Percentiles rank a stretch among this genome's conserved stretches.
Conservation (phyloP, 2,113 vertebrate species). For the Psilopogon haemacephalus region DNA sequence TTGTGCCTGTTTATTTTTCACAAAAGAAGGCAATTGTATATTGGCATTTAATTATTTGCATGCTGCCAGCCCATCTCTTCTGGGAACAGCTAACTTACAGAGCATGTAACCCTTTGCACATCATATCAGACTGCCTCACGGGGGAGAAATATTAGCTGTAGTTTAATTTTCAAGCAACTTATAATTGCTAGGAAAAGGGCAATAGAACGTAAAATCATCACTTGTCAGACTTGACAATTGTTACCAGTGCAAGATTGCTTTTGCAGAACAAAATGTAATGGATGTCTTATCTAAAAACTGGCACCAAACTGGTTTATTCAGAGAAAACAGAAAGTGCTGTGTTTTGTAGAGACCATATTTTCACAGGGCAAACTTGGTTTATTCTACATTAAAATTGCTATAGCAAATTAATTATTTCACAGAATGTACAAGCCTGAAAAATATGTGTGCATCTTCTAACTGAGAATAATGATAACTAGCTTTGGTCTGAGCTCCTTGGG, state of each 20-base stretch:
- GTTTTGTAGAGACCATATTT: background rate
- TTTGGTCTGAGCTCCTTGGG: background rate
- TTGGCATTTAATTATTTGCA: slow-evolving; percentile 37
- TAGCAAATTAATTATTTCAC: background rate
- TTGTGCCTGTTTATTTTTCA: slow-evolving; percentile 29
- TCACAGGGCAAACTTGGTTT: background rate
- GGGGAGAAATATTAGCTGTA: slow-evolving; percentile 25
- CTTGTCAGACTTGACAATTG: background rate
- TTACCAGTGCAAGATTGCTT: slow-evolving; percentile 6
- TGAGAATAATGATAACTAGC: background rate
- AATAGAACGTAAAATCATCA: slow-evolving; percentile 1
- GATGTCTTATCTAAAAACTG: background rate
- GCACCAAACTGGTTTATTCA: background rate
- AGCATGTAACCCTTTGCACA: slow-evolving; percentile 22
- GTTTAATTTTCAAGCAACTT: slow-evolving; percentile 39
- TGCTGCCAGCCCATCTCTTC: slow-evolving; percentile 29
- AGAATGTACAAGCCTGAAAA: background rate
- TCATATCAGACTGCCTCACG: background rate
- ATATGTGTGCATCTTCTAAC: background rate
- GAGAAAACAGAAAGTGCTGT: background rate
- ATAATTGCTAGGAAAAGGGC: slow-evolving; percentile 8
- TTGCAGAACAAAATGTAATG: background rate
- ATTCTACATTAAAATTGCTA: background rate
- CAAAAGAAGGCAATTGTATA: slow-evolving; percentile 18
- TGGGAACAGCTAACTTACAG: slow-evolving; percentile 24